A percentile compares a stretch with the other conserved stretches of the same genome.
phyloP scores from a whole-genome alignment of 2,113 vertebrate genomes.

The Xenus cinereus region DNA sequence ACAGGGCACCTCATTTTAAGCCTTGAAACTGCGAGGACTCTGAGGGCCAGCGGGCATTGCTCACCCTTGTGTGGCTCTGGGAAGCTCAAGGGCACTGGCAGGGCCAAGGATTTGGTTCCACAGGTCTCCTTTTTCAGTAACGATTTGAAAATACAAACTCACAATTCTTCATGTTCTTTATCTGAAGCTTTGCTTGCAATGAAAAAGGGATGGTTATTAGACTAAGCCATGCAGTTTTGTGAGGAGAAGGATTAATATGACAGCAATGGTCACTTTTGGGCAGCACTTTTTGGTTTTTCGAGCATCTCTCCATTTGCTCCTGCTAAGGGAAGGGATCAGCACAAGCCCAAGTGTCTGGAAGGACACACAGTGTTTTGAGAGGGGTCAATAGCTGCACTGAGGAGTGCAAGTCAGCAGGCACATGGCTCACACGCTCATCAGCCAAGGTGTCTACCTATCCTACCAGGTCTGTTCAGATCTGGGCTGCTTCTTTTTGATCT shows the following conservation, averaged over 20 bases:
- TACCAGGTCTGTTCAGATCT: not conserved
- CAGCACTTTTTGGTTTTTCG: not conserved
- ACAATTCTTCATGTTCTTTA: not conserved
- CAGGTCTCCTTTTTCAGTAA: not conserved
- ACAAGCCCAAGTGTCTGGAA: not conserved
- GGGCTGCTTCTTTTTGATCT: not conserved
- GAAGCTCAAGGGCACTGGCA: not conserved
- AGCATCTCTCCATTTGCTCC: not conserved
- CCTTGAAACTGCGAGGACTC: not conserved
- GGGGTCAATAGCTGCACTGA: not conserved
- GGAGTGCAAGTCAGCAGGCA: not conserved
- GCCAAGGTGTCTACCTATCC: not conserved
- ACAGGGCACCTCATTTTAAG: not conserved
- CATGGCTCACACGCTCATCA: not conserved
- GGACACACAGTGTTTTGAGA: not conserved
- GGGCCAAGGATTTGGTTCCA: not conserved
- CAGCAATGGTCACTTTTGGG: not conserved
- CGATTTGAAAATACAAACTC: not conserved
- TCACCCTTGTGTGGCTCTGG: fast-evolving
- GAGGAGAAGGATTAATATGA: not conserved
- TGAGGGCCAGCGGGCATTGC: not conserved
- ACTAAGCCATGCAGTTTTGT: not conserved
- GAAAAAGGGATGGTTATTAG: not conserved
- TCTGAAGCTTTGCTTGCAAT: not conserved
- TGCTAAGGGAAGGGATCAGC: not conserved